Evolutionary conservation across 2,797 vertebrate genomes (phyloP).

Genomic region (Tangara arthus): DNA sequence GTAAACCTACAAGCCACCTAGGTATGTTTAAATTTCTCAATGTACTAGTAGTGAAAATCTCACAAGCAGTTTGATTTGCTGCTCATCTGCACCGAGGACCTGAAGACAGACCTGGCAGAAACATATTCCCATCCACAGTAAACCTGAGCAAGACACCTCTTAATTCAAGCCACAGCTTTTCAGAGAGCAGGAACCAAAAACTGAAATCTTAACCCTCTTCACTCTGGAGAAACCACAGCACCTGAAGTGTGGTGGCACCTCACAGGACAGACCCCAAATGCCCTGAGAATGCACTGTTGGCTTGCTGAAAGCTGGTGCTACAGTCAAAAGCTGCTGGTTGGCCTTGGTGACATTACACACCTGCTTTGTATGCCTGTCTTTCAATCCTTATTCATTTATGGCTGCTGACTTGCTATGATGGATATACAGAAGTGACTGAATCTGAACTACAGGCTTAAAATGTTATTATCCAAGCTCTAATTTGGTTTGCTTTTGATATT

Average conservation of each 20-base stretch:
- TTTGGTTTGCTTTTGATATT: conserved; percentile 15
- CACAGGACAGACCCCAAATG: accelerated
- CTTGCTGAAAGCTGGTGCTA: neutral
- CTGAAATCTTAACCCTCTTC: neutral
- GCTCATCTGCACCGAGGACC: neutral
- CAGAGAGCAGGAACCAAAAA: neutral
- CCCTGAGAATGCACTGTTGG: neutral
- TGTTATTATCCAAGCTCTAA: neutral
- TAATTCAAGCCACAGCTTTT: neutral
- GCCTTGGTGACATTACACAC: neutral
- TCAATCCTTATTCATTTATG: neutral
- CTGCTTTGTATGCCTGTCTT: neutral
- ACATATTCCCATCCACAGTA: neutral
- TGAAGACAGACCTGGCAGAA: neutral
- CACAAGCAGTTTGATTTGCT: neutral
- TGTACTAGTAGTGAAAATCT: neutral
- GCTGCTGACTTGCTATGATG: neutral
- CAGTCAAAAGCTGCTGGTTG: neutral
- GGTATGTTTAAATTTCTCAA: neutral
- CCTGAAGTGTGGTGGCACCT: neutral
- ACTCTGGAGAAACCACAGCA: neutral
- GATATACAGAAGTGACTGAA: neutral
- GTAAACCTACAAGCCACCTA: neutral
- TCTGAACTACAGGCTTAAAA: neutral
- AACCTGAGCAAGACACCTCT: neutral